These are phyloP conservation scores for Fulica atra DNA, from an alignment of 2,113 vertebrate species.

Conservation along the genomic window DNA sequence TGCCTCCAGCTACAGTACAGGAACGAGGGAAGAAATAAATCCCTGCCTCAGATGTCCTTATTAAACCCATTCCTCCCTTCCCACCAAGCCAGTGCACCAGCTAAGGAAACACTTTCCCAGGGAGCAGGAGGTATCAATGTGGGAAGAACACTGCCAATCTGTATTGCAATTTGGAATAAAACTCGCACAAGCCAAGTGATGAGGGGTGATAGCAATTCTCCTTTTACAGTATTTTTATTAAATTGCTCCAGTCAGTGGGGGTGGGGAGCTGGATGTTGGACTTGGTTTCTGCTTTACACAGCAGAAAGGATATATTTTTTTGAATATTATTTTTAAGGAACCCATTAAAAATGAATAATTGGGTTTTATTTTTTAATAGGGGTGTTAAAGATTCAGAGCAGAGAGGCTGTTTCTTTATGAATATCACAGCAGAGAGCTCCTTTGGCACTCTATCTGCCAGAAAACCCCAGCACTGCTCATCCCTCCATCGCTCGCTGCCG, in stretches of 20 bases:
- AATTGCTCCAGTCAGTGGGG: background rate
- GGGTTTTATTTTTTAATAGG: background rate
- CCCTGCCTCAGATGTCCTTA: background rate
- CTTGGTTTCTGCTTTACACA: background rate
- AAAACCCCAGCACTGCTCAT: background rate
- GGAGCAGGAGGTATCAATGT: background rate
- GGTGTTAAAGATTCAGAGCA: background rate
- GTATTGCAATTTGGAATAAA: background rate
- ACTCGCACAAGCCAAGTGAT: background rate
- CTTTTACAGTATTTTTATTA: background rate
- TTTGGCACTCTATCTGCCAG: background rate
- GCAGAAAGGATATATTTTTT: background rate
- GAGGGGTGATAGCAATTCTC: background rate
- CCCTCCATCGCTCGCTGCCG: rapidly evolving
- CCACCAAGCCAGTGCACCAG: background rate
- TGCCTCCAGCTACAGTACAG: background rate
- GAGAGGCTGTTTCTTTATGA: background rate
- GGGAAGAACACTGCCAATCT: background rate
- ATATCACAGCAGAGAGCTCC: background rate
- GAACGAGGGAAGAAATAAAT: background rate
- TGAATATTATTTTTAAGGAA: background rate
- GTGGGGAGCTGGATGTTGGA: background rate
- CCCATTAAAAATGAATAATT: background rate
- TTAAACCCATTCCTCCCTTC: background rate
- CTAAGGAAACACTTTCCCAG: background rate